A percentile compares a stretch with the other conserved stretches of the same genome.
These are phyloP conservation scores for Agrenia bidenticulata DNA, from an alignment of 2,888 invertebrate genomes.

Conservation along the genomic window DNA sequence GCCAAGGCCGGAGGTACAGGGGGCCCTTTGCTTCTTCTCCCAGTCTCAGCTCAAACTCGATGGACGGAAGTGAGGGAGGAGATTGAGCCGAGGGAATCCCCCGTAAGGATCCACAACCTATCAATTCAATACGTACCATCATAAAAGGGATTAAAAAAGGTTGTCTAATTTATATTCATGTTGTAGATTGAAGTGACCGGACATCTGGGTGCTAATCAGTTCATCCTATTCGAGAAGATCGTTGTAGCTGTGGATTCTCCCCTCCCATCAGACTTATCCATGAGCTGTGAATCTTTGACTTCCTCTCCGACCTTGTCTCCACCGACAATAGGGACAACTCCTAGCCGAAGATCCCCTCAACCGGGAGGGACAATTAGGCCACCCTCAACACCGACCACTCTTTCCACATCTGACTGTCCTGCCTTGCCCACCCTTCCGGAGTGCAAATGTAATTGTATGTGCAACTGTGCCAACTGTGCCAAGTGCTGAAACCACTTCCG, in stretches of 20 bases:
- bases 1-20: background rate
- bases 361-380: conserved; percentile 5
- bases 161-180: too few species aligned
- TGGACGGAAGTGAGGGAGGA: conserved; percentile 21
- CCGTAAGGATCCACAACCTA: too few species aligned
- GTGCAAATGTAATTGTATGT: conserved; percentile 26
- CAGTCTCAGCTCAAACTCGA: conserved; percentile 10
- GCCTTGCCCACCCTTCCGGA: conserved; percentile 5
- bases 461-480: conserved; percentile 19
- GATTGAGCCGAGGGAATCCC: conserved; percentile 16
- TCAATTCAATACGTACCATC: too few species aligned
- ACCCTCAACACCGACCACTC: conserved; percentile 4
- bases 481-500: background rate
- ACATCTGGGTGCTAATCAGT: conserved; percentile 14
- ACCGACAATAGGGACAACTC: background rate
- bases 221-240: conserved; percentile 21
- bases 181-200: conserved; percentile 22
- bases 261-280: conserved; percentile 14
- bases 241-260: conserved; percentile 23
- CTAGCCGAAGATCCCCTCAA: background rate
- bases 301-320: background rate
- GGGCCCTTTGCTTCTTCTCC: conserved; percentile 11
- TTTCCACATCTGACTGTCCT: conserved; percentile 9
- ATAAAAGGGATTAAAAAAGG: too few species aligned
- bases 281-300: conserved; percentile 8